A percentile compares a stretch with the other conserved stretches of the same genome.
phyloP scores from a whole-genome alignment of 2,113 vertebrate genomes.

The Pygoscelis adeliae region DNA sequence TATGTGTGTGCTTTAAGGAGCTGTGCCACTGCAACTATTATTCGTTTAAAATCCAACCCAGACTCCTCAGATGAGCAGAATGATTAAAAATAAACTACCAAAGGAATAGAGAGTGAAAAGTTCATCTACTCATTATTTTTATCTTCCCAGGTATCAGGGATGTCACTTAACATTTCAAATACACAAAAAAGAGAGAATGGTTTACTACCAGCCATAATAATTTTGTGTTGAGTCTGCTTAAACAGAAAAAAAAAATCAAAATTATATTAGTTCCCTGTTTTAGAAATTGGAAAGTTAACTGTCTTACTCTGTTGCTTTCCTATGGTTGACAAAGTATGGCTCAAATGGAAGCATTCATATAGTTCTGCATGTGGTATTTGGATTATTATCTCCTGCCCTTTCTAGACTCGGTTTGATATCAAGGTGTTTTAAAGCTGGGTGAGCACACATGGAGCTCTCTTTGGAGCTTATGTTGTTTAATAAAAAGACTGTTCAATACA shows the following conservation, averaged over 20 bases:
- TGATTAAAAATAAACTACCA: not conserved
- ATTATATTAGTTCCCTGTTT: not conserved
- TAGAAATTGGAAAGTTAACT: not conserved
- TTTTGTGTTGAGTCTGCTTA: not conserved
- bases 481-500: constrained; percentile 19
- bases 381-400: constrained; percentile 39
- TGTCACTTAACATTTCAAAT: not conserved
- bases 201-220: not conserved
- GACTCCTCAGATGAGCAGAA: not conserved
- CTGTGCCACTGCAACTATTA: not conserved
- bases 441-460: not conserved
- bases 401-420: constrained; percentile 4
- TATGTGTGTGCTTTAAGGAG: not conserved
- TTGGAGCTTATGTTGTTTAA: constrained; percentile 20
- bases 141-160: not conserved
- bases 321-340: not conserved
- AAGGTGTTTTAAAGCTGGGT: constrained; percentile 6
- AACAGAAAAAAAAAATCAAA: not conserved
- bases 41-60: not conserved
- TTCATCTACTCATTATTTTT: not conserved
- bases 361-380: not conserved
- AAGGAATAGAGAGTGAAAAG: not conserved
- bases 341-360: not conserved
- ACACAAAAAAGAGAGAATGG: not conserved
- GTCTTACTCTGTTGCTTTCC: not conserved